Conservation (phyloP, 2,113 vertebrate species). For the Catharus minimus region DNA sequence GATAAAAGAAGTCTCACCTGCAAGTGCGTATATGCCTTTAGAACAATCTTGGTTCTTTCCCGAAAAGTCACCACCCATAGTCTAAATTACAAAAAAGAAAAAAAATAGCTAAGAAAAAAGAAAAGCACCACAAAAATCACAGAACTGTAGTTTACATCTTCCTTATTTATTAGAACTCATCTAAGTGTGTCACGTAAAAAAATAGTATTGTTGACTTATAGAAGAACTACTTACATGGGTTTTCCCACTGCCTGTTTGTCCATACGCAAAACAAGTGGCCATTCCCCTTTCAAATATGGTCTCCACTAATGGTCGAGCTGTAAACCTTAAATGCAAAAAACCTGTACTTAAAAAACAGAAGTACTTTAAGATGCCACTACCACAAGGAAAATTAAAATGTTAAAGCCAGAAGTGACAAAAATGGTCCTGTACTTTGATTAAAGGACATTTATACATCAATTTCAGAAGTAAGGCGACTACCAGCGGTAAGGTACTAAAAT, state of each 20-base stretch:
- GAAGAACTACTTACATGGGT: slow-evolving; percentile 86
- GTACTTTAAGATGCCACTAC: background rate
- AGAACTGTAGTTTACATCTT: background rate
- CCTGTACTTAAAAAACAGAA: background rate
- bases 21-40: slow-evolving; percentile 95
- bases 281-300: slow-evolving; percentile 97
- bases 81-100: slow-evolving; percentile 72
- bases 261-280: slow-evolving; percentile 98
- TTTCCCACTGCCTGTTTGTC: slow-evolving; percentile 97
- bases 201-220: background rate
- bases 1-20: slow-evolving; percentile 73
- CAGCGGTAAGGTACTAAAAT: background rate
- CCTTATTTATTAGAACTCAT: background rate
- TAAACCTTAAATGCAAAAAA: slow-evolving; percentile 82
- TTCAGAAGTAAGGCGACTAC: background rate
- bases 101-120: background rate
- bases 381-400: background rate
- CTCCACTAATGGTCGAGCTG: slow-evolving; percentile 93
- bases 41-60: slow-evolving; percentile 98
- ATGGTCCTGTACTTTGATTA: background rate
- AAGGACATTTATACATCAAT: background rate
- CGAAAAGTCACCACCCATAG: slow-evolving; percentile 97
- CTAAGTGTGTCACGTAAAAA: background rate
- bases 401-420: background rate
- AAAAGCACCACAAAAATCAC: background rate